These are phyloP conservation scores for Oceanites oceanicus DNA, from an alignment of 2,113 vertebrate genomes.

Conservation along the genomic window DNA sequence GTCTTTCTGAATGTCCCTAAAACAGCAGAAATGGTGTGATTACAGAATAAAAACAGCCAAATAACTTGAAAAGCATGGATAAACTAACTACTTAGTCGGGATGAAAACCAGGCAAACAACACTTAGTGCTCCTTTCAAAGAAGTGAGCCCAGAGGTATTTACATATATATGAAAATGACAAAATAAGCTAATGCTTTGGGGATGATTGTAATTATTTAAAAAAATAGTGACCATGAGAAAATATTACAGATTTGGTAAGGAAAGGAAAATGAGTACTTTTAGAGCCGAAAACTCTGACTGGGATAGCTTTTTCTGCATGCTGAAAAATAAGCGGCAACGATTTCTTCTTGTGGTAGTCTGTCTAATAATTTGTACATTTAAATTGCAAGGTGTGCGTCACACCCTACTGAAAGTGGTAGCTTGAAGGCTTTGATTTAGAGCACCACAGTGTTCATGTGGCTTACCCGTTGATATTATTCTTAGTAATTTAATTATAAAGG, in stretches of 20 bases:
- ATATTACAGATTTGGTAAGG: not conserved
- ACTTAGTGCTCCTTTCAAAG: not conserved
- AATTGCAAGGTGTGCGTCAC: not conserved
- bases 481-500: not conserved
- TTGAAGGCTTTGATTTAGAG: not conserved
- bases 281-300: not conserved
- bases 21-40: constrained; percentile 24
- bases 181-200: not conserved
- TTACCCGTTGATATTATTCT: not conserved
- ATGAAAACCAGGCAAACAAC: not conserved
- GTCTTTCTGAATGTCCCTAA: not conserved
- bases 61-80: not conserved
- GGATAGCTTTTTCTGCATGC: not conserved
- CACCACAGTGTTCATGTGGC: not conserved
- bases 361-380: not conserved
- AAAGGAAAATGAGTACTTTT: not conserved
- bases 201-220: not conserved
- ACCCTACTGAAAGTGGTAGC: accelerated
- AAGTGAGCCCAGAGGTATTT: not conserved
- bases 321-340: not conserved
- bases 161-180: not conserved
- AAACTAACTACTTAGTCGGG: not conserved
- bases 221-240: not conserved
- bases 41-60: not conserved
- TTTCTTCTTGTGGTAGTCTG: not conserved